phyloP scores from a whole-genome alignment of 2,888 invertebrate species.

The Hypolimnas misippus region DNA sequence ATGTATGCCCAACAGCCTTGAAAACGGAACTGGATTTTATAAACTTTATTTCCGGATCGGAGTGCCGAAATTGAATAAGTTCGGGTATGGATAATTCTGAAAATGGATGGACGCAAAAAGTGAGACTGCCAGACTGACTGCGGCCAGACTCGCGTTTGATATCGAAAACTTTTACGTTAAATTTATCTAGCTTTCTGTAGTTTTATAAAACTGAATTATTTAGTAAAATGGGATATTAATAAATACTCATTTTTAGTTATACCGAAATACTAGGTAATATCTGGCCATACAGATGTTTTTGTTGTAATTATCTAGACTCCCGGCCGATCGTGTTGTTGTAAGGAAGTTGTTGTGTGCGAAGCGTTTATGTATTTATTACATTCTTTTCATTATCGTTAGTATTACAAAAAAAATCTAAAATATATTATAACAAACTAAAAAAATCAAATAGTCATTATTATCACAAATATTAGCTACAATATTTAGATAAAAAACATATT shows the following conservation, averaged over 20 bases:
- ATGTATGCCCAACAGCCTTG: slow-evolving; percentile 27
- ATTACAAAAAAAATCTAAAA: no score
- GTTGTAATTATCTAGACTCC: no score
- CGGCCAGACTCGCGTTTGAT: slow-evolving; percentile 25
- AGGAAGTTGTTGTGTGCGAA: no score
- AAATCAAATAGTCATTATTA: no score
- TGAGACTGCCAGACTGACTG: slow-evolving; percentile 17
- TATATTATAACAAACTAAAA: no score
- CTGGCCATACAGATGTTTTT: no score
- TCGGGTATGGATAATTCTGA: slow-evolving; percentile 30
- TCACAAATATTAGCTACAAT: no score
- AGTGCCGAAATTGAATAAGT: slow-evolving; percentile 39
- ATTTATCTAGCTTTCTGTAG: background rate
- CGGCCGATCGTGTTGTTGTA: no score
- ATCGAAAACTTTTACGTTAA: slow-evolving; percentile 22
- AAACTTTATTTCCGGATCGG: slow-evolving; percentile 32
- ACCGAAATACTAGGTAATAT: no score
- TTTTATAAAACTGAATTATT: slow-evolving; percentile 17
- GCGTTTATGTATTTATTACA: no score
- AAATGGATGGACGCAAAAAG: slow-evolving; percentile 32
- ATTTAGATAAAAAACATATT: no score
- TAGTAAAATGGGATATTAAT: background rate
- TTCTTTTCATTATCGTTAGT: no score
- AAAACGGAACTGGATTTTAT: slow-evolving; percentile 28
- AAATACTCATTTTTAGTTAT: background rate